Evolutionary conservation across 2,888 invertebrate species (phyloP).

Genomic region (Papilio elwesi): DNA sequence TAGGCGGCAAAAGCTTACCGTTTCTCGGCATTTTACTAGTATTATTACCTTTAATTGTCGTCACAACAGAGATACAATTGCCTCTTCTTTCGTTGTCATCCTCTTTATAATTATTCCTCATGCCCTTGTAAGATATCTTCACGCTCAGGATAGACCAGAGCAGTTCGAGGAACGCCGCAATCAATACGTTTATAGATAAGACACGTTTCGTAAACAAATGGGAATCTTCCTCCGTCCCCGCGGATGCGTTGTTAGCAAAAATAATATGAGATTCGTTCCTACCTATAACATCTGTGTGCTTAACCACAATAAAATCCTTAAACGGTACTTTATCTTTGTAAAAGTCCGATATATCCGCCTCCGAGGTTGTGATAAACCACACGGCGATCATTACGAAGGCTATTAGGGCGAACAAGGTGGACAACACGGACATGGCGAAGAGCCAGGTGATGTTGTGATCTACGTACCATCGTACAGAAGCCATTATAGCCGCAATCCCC

Average conservation of each 20-base stretch:
- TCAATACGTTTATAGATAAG: conserved; percentile 84
- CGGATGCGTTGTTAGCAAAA: conserved; percentile 59
- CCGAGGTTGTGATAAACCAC: conserved; percentile 70
- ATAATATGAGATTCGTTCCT: conserved; percentile 73
- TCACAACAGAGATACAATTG: conserved; percentile 81
- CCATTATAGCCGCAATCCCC: conserved; percentile 83
- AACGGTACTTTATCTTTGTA: conserved; percentile 74
- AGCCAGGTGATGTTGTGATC: conserved; percentile 86
- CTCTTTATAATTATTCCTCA: conserved; percentile 85
- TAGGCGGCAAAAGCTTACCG: conserved; percentile 70
- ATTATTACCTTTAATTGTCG: conserved; percentile 83
- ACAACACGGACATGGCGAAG: conserved; percentile 82
- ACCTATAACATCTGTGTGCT: conserved; percentile 65
- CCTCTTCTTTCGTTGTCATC: conserved; percentile 75
- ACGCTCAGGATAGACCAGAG: conserved; percentile 85
- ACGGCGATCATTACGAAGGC: conserved; percentile 72
- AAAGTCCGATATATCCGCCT: conserved; percentile 68
- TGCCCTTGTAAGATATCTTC: conserved; percentile 85
- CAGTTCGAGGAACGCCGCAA: conserved; percentile 83
- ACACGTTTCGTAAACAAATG: conserved; percentile 74
- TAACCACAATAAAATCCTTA: conserved; percentile 67
- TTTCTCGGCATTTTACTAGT: conserved; percentile 69
- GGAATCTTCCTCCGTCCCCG: conserved; percentile 55
- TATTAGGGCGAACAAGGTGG: conserved; percentile 77
- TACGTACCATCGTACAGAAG: conserved; percentile 87